These are phyloP conservation scores for Andrena bucephala DNA, from an alignment of 2,888 invertebrate species.

Conservation along the genomic window DNA sequence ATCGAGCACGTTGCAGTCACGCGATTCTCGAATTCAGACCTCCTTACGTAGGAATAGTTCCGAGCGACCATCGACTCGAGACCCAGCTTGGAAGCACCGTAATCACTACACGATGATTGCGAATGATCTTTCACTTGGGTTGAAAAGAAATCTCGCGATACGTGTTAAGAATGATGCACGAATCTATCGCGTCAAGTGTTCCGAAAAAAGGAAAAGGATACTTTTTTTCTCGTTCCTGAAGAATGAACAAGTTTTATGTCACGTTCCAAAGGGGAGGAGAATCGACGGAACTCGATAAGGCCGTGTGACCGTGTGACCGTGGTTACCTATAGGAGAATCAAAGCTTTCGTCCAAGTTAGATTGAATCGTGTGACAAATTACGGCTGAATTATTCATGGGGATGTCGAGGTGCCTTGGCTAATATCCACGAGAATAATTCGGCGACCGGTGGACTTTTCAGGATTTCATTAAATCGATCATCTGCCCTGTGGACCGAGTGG, in stretches of 20 bases:
- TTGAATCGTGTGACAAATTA: conserved; percentile 62
- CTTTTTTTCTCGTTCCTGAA: neutral
- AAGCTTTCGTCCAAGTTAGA: conserved; percentile 52
- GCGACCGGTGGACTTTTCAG: conserved; percentile 36
- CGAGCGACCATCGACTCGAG: too few species aligned
- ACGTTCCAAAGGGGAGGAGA: neutral
- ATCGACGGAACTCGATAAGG: conserved; percentile 12
- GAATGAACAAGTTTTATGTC: neutral
- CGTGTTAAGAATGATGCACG: too few species aligned
- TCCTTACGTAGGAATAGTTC: neutral
- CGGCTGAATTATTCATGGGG: conserved; percentile 63
- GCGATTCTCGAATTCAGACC: conserved; percentile 1
- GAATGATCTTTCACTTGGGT: too few species aligned
- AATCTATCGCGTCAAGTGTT: too few species aligned
- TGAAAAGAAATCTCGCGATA: too few species aligned
- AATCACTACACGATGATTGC: too few species aligned
- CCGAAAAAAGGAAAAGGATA: too few species aligned
- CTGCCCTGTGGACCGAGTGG: conserved; percentile 8
- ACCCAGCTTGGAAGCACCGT: too few species aligned
- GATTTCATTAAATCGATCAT: conserved; percentile 56
- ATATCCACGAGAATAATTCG: conserved; percentile 57
- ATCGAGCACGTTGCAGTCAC: conserved; percentile 39
- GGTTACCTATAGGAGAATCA: conserved; percentile 29
- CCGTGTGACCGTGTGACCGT: conserved; percentile 10
- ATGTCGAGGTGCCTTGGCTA: conserved; percentile 44